These are phyloP conservation scores for Paralvinella palmiformis DNA, from an alignment of 1,140 invertebrate species.

Conservation along the genomic window DNA sequence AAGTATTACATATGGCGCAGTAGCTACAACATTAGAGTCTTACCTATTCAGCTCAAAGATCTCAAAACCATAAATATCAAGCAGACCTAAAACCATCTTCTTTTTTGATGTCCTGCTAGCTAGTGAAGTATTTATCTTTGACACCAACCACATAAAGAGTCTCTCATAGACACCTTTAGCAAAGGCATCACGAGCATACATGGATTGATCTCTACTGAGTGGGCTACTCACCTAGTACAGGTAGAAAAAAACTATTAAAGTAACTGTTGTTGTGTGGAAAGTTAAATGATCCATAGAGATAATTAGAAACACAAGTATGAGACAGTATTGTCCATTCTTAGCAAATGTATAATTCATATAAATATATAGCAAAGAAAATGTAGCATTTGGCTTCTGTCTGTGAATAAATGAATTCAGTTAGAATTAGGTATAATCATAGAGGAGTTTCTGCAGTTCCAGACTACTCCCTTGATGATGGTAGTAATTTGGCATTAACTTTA, in stretches of 20 bases:
- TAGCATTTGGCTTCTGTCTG: background rate
- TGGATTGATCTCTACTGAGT: conserved; percentile 62
- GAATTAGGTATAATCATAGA: too few relatives aligned
- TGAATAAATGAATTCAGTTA: background rate
- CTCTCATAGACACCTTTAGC: conserved; percentile 72
- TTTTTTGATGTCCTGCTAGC: conserved; percentile 46
- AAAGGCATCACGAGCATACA: conserved; percentile 61
- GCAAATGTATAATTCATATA: too few relatives aligned
- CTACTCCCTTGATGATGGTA: too few relatives aligned
- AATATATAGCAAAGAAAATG: background rate
- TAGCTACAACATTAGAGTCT: too few relatives aligned
- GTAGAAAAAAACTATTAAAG: conserved; percentile 14
- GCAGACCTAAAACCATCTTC: conserved; percentile 71
- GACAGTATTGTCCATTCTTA: too few relatives aligned
- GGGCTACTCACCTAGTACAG: conserved; percentile 38
- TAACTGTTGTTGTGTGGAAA: conserved; percentile 53
- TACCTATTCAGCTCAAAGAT: conserved; percentile 83
- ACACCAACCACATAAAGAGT: conserved; percentile 82
- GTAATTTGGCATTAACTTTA: too few relatives aligned
- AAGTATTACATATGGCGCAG: too few relatives aligned
- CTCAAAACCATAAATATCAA: conserved; percentile 91
- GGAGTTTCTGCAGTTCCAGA: too few relatives aligned
- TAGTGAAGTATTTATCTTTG: conserved; percentile 64
- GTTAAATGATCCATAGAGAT: background rate
- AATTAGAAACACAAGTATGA: background rate